Base-by-base conservation (phyloP, 2,797 vertebrate species). In the Propithecus perrieri region DNA sequence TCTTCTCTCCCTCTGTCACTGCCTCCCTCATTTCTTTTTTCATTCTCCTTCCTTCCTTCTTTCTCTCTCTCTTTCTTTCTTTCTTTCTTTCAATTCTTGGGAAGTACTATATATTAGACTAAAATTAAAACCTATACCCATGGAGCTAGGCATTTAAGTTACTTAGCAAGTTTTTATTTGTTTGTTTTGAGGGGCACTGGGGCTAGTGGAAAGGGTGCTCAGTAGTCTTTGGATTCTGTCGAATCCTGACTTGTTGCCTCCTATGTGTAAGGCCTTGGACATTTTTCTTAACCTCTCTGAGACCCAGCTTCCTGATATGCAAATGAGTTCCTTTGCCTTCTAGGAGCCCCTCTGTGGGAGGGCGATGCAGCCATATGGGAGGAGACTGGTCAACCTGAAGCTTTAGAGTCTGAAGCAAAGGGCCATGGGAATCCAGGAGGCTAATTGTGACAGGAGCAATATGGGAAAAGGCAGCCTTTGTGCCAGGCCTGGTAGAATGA, bases 51-150 rank as follows among this genome's bases (percentile, higher is more conserved):
- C 9, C 26, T 69, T 41, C 46, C 15, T 30, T 8, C 7, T 0
- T 7, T 2, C 3, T 2, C 3, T 9, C 8, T 8, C 0, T 6
- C 12, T n/a, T 7, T n/a, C 33, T 0, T 18, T n/a, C n/a, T n/a
- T n/a, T n/a, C 7, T 2, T 18, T 13, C 26, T 1, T 10, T 26
- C 3, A 55, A 46, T 89, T 75, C 26, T 46, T 57, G 33, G 53
- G n/a, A 85, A 79, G 24, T 57, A 5, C 38, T 53, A 2, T 53
- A 53, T 46, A 46, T 14, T 59, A 74, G 35, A 80, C 3, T 28
- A 30, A 61, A 89, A 75, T 33, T 18, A 94, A 93, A 87, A 72
- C 33, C 28, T 72, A 41, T 15, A 10, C 26, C 46, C 28, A 69
- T 33, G 61, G 13, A n/a, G n/a, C 4, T 30, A 3, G 41, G 67